A percentile compares a stretch with the other conserved stretches of the same genome.
Conservation (phyloP, 2,113 vertebrate species). For the Choloepus hoffmanni region DNA sequence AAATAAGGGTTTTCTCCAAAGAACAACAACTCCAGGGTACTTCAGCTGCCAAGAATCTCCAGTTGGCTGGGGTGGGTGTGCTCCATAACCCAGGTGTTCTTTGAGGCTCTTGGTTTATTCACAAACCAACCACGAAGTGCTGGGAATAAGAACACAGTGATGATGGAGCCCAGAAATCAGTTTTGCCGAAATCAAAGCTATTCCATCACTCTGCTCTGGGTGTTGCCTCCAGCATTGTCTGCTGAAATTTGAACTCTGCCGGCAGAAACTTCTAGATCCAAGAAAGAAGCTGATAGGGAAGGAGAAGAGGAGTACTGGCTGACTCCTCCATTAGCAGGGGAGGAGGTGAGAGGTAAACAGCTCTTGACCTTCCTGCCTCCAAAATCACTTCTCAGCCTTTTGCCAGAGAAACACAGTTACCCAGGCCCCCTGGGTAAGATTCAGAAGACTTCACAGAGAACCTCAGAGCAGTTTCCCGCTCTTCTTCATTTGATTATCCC, state of each 20-base stretch:
- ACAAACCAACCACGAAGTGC: neutral
- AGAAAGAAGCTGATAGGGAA: neutral
- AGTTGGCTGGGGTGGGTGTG: neutral
- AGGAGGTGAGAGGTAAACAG: neutral
- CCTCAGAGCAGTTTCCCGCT: neutral
- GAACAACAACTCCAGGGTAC: neutral
- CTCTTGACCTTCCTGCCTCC: neutral
- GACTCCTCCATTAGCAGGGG: neutral
- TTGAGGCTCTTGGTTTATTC: too few species aligned
- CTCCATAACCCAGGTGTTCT: neutral
- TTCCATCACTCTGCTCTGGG: neutral
- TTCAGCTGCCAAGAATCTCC: neutral
- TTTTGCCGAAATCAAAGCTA: constrained; percentile 14
- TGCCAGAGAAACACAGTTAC: constrained; percentile 18
- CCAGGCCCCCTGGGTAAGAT: neutral
- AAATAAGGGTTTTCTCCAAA: neutral
- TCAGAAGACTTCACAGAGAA: neutral
- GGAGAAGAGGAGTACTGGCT: neutral
- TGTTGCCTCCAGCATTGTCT: neutral
- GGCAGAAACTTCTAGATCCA: neutral
- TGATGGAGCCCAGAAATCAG: neutral
- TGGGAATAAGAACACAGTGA: neutral
- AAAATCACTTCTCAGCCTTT: constrained; percentile 34
- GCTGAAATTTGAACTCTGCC: neutral
- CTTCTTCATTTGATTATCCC: constrained; percentile 17